Evolutionary conservation across 1,140 invertebrate species (phyloP), one percentile per base, ranked within the genome.

Genomic region (Cataglyphis hispanica): DNA sequence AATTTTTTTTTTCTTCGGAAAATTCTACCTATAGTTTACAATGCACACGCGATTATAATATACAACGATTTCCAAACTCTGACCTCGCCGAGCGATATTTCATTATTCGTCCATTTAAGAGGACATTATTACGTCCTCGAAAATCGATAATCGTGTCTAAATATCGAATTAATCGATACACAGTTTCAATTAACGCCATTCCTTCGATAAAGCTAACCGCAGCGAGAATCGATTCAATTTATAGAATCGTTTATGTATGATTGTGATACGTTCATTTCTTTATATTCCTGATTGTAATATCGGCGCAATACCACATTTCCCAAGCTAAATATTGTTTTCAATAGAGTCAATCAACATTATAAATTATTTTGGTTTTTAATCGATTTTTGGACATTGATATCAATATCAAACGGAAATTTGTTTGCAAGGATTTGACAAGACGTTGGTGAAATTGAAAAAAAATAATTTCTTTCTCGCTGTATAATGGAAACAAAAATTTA

Each of bases 101-200:
- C 40, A 25, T 10, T 80, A 69, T 69, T 56, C 64, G 22, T 80
- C 66, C 66, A 11, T 27, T 80, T 69, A 40, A 53, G 31, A 50
- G 22, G 56, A 69, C 22, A 37, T 58, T 66, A 67, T 67, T 56
- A 69, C 31, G 31, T 37, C 2, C 16, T 25, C 46, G 76, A 43
- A 80, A 80, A 56, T 80, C 43, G 76, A 67, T 78, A 66, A 50
- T 67, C 22, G 22, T 80, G 40, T 56, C 46, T 27, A 69, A 80
- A 56, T 25, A 22, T 43, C 77, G 13, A 5, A 56, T 58, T 40
- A 67, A 69, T 78, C 37, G 34, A 80, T 78, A 56, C 53, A 80
- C 6, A 5, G 7, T 58, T 56, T 27, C 43, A 80, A 69, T 80
- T 80, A 69, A 69, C 16, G 22, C n/a, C 16, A 13, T 56, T 50